Evolutionary conservation across 2,113 vertebrate genomes (phyloP).

Genomic region (Melozone crissalis): DNA sequence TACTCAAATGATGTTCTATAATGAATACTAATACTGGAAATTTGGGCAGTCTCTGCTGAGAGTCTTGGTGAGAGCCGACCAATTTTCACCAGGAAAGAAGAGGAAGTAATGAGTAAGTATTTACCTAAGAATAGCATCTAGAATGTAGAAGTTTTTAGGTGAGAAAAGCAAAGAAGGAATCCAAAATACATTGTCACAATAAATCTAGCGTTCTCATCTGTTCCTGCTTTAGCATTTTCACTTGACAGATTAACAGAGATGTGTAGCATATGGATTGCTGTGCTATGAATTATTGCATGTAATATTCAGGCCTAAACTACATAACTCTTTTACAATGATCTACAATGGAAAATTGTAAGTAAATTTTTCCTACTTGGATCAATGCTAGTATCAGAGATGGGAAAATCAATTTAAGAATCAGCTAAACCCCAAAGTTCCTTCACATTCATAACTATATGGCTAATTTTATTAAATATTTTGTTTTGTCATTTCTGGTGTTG

Average conservation of each 20-base stretch:
- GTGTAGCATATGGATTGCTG: slow-evolving; percentile 39
- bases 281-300: slow-evolving; percentile 24
- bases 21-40: neutral
- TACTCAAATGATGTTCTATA: neutral
- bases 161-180: slow-evolving; percentile 16
- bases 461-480: neutral
- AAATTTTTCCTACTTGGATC: neutral
- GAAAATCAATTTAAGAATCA: neutral
- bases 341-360: slow-evolving; percentile 20
- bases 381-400: neutral
- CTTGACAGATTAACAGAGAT: slow-evolving; percentile 63
- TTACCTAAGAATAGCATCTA: neutral
- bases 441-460: neutral
- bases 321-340: slow-evolving; percentile 32
- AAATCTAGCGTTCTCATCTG: slow-evolving; percentile 51
- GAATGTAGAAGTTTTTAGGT: neutral
- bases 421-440: neutral
- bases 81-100: neutral
- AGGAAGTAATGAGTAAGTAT: neutral
- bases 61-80: neutral
- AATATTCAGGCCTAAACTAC: neutral
- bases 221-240: slow-evolving; percentile 43
- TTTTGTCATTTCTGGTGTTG: neutral
- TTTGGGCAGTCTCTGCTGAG: neutral
- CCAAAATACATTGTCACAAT: slow-evolving; percentile 32